Conservation (phyloP, 1,140 invertebrate species). For the Lanistes nyassanus region DNA sequence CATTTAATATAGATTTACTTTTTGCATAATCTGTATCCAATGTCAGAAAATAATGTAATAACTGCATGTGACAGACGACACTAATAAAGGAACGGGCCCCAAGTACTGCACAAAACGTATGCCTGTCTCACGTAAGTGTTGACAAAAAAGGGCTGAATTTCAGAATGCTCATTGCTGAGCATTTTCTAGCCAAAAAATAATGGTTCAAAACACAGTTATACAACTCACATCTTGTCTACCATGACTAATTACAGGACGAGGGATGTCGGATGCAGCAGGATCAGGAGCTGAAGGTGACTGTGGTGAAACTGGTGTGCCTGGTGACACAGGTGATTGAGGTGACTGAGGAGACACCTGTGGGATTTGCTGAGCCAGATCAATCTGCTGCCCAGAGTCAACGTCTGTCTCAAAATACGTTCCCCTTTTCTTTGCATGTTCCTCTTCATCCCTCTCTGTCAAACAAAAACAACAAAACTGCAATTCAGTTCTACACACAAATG, state of each 20-base stretch:
- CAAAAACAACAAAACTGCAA: no score
- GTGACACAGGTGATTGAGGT: conserved; percentile 15
- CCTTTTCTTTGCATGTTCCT: conserved; percentile 13
- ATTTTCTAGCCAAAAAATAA: background rate
- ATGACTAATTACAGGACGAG: conserved; percentile 33
- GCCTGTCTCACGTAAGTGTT: no score
- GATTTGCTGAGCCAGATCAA: conserved; percentile 45
- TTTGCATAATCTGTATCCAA: no score
- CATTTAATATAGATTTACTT: no score
- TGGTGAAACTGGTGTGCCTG: background rate
- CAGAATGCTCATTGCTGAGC: no score
- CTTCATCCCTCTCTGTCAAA: conserved; percentile 8
- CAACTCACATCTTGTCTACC: conserved; percentile 33
- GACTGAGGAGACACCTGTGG: conserved; percentile 22
- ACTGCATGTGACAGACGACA: no score
- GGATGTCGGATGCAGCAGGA: background rate
- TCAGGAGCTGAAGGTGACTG: background rate
- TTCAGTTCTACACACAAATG: no score
- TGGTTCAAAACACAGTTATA: no score
- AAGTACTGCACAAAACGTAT: no score
- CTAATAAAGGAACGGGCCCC: no score
- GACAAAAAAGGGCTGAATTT: no score
- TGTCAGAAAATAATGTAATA: no score
- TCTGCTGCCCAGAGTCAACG: conserved; percentile 79
- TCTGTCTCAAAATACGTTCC: conserved; percentile 87